A percentile compares a stretch with the other conserved stretches of the same genome.
Conservation (phyloP, 1,140 invertebrate species). For the Calycopis cecrops region DNA sequence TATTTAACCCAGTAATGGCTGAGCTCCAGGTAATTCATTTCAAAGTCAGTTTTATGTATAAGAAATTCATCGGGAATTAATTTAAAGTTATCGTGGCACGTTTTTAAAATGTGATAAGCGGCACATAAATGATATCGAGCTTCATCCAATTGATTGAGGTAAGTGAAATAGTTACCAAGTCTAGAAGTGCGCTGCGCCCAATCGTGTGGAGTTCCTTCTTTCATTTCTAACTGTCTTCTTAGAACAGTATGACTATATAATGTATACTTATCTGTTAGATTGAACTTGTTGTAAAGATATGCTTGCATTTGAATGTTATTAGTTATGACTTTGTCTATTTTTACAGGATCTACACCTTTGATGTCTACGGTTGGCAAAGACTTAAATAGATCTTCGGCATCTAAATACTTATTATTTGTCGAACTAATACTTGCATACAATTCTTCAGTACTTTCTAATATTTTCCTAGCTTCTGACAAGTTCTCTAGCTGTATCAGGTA, state of each 20-base stretch:
- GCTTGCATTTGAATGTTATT: conserved; percentile 73
- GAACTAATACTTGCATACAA: conserved; percentile 54
- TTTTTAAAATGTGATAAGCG: conserved; percentile 68
- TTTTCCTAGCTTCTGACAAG: conserved; percentile 37
- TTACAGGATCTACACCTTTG: conserved; percentile 51
- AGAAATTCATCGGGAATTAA: conserved; percentile 56
- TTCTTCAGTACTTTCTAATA: conserved; percentile 57
- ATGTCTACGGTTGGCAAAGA: conserved; percentile 37
- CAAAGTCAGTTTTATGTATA: conserved; percentile 67
- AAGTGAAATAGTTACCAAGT: conserved; percentile 76
- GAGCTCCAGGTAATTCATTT: conserved; percentile 76
- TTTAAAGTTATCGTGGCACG: conserved; percentile 69
- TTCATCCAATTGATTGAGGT: conserved; percentile 53
- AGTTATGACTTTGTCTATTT: conserved; percentile 69
- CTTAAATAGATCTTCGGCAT: conserved; percentile 59
- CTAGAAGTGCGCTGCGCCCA: conserved; percentile 79
- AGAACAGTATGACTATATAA: conserved; percentile 79
- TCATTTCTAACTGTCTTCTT: conserved; percentile 76
- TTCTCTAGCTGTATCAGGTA: conserved; percentile 58
- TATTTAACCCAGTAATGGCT: conserved; percentile 81
- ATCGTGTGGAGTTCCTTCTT: conserved; percentile 76
- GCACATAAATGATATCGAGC: conserved; percentile 78
- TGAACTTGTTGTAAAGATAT: conserved; percentile 68
- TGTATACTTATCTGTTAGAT: conserved; percentile 69
- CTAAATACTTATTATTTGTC: conserved; percentile 41